Conservation (phyloP, 2,797 vertebrate genomes). For the Cephalopachus bancanus region DNA sequence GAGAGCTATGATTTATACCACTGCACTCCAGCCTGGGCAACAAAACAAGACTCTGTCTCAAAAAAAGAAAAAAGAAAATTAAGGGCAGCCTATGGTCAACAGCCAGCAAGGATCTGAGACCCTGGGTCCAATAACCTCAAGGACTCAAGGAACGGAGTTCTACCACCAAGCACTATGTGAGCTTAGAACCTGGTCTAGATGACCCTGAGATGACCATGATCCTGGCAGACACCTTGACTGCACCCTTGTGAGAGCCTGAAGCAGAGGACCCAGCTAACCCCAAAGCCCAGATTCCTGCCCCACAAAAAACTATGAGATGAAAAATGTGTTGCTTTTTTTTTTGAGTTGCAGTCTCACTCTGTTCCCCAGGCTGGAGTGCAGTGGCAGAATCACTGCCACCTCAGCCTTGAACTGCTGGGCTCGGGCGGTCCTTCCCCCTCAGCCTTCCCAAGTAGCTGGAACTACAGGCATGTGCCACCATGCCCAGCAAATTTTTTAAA, state of each 20-base stretch:
- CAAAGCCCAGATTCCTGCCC: not conserved
- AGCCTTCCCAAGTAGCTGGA: too few species aligned
- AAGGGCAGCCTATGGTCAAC: not conserved
- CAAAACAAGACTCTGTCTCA: too few species aligned
- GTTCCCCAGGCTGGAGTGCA: too few species aligned
- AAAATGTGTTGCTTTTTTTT: not conserved
- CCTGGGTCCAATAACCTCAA: not conserved
- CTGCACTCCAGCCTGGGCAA: too few species aligned
- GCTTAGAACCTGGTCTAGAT: too few species aligned
- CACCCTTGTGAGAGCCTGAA: not conserved
- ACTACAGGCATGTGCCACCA: too few species aligned
- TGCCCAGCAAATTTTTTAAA: too few species aligned
- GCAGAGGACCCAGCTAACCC: not conserved
- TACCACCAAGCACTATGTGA: not conserved
- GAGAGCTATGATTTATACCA: too few species aligned
- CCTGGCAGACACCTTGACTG: not conserved
- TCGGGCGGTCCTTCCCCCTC: too few species aligned
- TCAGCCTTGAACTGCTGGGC: too few species aligned
- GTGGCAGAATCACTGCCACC: too few species aligned
- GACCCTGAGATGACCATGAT: not conserved
- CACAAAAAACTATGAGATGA: not conserved
- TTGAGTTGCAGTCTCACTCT: too few species aligned
- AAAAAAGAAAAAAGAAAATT: not conserved
- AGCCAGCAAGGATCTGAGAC: not conserved
- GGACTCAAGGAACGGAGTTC: not conserved